Base-by-base conservation (phyloP, 2,888 invertebrate genomes). In the Drosophila affinis region DNA sequence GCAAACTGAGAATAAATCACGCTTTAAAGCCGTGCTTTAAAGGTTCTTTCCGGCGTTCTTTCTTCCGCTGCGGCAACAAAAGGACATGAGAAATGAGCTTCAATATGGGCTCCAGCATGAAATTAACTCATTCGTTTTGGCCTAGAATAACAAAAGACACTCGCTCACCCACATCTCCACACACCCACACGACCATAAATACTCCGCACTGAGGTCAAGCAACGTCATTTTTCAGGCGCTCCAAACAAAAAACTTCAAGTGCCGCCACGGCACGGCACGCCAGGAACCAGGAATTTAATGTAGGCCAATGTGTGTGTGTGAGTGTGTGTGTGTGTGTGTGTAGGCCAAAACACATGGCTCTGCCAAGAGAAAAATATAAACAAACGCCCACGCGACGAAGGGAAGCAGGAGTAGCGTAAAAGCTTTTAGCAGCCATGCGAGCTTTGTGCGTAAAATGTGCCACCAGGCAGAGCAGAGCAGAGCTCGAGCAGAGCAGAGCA, bases 121-220 rank as follows among this genome's bases (percentile, higher is more conserved):
- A 86, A 83, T 83, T 84, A 83, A 87, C 87, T 81, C 84, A 84
- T 87, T 83, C 79, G 75, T 81, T 84, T 82, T 51, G 85, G 87
- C 69, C 59, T 53, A 75, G 73, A 74, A 73, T 70, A 78, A 83
- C 80, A 73, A 79, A 72, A 72, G 78, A 55, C 51, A 72, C 56
- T 45, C 56, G 24, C 54, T 46, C 60, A 54, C 57, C 59, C 58
- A 46, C 32, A 32, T 17, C 32, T 52, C 45, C 14, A 64, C 12
- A 52, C 39, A 24, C 5, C 12, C 34, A 34, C 34, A 14, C 14
- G 14, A 4, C 39, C 39, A 61, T 68, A 59, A 70, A 78, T 69
- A 74, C 65, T 65, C 81, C 72, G 58, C 75, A 56, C 72, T 81
- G 77, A 86, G 87, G 87, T 83, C 82, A 83, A 83, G 81, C 76